phyloP scores from a whole-genome alignment of 2,797 vertebrate genomes.

The Amniataba percoides region DNA sequence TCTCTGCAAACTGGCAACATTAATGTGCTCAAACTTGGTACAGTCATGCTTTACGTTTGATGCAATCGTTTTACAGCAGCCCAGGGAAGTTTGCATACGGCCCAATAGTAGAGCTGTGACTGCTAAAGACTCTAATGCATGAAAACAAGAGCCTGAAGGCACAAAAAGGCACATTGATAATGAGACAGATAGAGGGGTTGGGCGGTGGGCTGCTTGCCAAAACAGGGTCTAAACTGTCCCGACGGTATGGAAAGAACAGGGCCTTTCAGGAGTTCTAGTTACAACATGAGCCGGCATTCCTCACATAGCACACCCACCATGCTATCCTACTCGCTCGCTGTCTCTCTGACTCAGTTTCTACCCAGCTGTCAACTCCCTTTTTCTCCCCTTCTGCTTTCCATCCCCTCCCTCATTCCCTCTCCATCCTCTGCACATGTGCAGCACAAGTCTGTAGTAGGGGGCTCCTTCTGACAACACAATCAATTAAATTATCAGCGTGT shows the following conservation, averaged over 20 bases:
- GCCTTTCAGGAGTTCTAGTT: slow-evolving; percentile 84
- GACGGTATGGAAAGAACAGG: slow-evolving; percentile 69
- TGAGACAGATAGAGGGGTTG: slow-evolving; percentile 62
- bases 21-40: background rate
- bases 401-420: slow-evolving; percentile 5
- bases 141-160: slow-evolving; percentile 55
- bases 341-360: slow-evolving; percentile 28
- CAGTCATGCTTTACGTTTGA: background rate
- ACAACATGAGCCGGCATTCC: slow-evolving; percentile 86
- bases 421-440: slow-evolving; percentile 9
- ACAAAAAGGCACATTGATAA: slow-evolving; percentile 65
- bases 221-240: slow-evolving; percentile 72
- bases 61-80: background rate
- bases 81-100: background rate
- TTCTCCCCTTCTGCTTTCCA: slow-evolving; percentile 10
- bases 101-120: background rate
- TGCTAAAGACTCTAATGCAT: slow-evolving; percentile 7
- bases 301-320: slow-evolving; percentile 84
- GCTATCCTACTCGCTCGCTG: slow-evolving; percentile 59
- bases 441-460: slow-evolving; percentile 10
- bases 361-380: slow-evolving; percentile 36
- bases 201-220: slow-evolving; percentile 66
- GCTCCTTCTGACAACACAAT: slow-evolving; percentile 50
- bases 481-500: slow-evolving; percentile 55
- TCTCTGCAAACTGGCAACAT: background rate